Evolutionary conservation across 1,140 invertebrate genomes (phyloP).

Genomic region (Orchestia grillus): DNA sequence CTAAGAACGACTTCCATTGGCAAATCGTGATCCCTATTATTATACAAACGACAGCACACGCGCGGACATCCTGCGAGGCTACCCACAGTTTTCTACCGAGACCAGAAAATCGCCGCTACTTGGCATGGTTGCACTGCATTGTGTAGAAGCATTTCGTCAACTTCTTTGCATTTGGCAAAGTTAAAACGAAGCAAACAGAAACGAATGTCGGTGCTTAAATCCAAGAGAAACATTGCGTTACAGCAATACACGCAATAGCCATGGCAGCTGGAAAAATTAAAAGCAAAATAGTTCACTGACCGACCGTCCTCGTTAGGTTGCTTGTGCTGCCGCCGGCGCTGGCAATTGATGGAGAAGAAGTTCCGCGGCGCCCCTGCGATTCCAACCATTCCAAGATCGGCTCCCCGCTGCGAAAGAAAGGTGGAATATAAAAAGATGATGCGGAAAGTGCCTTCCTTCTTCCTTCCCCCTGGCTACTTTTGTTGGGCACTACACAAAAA

Average conservation of each 20-base stretch:
- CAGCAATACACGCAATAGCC: background rate
- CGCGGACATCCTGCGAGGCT: too few relatives aligned
- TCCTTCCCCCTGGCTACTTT: background rate
- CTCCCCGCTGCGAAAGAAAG: background rate
- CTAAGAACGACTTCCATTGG: too few relatives aligned
- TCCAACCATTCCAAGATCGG: conserved; percentile 1
- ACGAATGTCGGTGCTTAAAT: too few relatives aligned
- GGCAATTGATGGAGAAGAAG: background rate
- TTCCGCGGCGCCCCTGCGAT: background rate
- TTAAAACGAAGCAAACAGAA: too few relatives aligned
- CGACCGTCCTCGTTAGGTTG: background rate
- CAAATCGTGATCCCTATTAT: too few relatives aligned
- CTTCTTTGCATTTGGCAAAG: too few relatives aligned
- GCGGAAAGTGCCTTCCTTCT: conserved; percentile 23
- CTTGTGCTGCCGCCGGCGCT: background rate
- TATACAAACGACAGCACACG: too few relatives aligned
- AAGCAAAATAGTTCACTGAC: background rate
- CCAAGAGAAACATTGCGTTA: too few relatives aligned
- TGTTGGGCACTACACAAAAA: background rate
- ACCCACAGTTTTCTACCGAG: too few relatives aligned
- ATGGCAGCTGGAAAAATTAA: background rate
- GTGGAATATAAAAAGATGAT: background rate
- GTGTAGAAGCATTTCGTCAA: too few relatives aligned
- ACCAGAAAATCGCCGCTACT: too few relatives aligned
- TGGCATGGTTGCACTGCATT: too few relatives aligned